Percentiles rank a stretch among this genome's conserved stretches.
Conservation (phyloP, 2,888 invertebrate species). For the Linnaemya vulpina region DNA sequence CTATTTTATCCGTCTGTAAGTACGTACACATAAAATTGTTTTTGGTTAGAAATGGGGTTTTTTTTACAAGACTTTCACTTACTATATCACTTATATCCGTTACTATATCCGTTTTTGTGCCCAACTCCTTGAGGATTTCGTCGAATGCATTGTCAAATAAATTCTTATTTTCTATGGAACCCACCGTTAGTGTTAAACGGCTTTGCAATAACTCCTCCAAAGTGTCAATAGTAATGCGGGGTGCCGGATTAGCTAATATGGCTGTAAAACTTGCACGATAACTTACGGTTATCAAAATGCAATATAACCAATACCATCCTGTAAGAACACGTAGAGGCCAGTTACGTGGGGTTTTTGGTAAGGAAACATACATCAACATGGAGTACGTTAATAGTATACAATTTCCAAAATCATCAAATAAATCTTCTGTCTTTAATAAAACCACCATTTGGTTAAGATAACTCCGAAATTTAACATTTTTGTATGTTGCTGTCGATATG, state of each 20-base stretch:
- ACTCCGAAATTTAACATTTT: slow-evolving; percentile 76
- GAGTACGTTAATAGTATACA: slow-evolving; percentile 91
- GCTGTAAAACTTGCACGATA: slow-evolving; percentile 94
- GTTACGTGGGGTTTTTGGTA: slow-evolving; percentile 89
- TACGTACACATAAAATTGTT: background rate
- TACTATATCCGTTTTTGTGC: slow-evolving; percentile 86
- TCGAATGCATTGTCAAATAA: slow-evolving; percentile 89
- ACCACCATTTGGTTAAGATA: slow-evolving; percentile 74
- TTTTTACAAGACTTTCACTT: slow-evolving; percentile 53
- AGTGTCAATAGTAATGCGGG: slow-evolving; percentile 91
- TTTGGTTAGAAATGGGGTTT: background rate
- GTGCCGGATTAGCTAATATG: slow-evolving; percentile 90
- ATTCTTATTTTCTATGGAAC: slow-evolving; percentile 88
- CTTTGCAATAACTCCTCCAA: slow-evolving; percentile 87
- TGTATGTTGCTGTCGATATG: slow-evolving; percentile 61
- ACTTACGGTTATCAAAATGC: slow-evolving; percentile 90
- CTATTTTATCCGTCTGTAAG: slow-evolving; percentile 84
- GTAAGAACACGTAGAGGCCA: slow-evolving; percentile 92
- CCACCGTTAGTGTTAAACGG: slow-evolving; percentile 87
- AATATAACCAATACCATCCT: slow-evolving; percentile 95
- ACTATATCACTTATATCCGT: slow-evolving; percentile 87
- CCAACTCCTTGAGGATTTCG: slow-evolving; percentile 86
- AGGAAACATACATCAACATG: slow-evolving; percentile 90
- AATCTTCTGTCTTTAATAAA: slow-evolving; percentile 81
- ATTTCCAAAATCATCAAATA: slow-evolving; percentile 89